Conservation (phyloP, 2,113 vertebrate species). For the rabbit (Oryctolagus cuniculus) region mOryCun1.1 NC_091434.1:83072501-83073000, state of each 20-base stretch:
- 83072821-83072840: background rate
- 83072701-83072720: too few relatives aligned
- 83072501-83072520: conserved; percentile 54
- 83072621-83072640: background rate
- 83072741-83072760: background rate
- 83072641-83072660: background rate
- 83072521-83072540: background rate
- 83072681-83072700: background rate
- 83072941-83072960: background rate
- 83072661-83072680: background rate
- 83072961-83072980: too few relatives aligned
- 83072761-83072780: background rate
- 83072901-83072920: background rate
- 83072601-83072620: conserved; percentile 37
- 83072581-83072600: conserved; percentile 2
- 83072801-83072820: background rate
- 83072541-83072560: conserved; percentile 62
- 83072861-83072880: background rate
- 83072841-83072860: background rate
- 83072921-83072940: background rate
- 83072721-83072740: background rate
- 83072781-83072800: background rate
- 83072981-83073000: too few relatives aligned
- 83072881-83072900: background rate
- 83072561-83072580: conserved; percentile 50